Percentiles rank a stretch among this genome's conserved stretches.
These are phyloP conservation scores for Stichopus horrens DNA, from an alignment of 53 echinoderm and acorn worm genomes.

Conservation along the genomic window DNA sequence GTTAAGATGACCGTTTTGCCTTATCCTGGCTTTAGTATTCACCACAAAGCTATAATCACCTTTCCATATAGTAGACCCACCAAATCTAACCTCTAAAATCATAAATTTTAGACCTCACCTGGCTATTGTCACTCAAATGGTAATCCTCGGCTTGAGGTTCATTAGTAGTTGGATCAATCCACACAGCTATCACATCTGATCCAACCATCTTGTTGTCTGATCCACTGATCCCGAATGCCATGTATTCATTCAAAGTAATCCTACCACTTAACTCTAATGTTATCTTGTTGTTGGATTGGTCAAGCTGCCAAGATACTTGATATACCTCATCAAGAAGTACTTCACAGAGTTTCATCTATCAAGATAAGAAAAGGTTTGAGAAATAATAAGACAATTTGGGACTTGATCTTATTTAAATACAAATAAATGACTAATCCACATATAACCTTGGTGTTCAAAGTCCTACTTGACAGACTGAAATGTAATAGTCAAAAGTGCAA, in stretches of 20 bases:
- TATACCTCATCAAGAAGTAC: conserved; percentile 41
- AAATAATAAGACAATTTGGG: no score
- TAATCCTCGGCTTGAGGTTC: conserved; percentile 52
- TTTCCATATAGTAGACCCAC: no score
- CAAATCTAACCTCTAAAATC: no score
- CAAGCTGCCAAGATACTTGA: conserved; percentile 66
- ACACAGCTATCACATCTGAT: conserved; percentile 70
- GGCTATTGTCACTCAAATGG: conserved; percentile 36
- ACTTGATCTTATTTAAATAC: no score
- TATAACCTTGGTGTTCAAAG: no score
- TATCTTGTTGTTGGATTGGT: conserved; percentile 40
- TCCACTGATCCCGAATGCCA: conserved; percentile 87
- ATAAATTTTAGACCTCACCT: conserved; percentile 35
- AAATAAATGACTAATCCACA: no score
- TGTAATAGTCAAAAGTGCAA: no score
- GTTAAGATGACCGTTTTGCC: no score
- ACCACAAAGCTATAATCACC: no score
- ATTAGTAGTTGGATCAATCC: conserved; percentile 46
- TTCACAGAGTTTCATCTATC: background rate
- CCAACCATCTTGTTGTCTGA: conserved; percentile 69
- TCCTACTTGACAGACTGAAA: no score
- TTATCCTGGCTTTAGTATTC: no score
- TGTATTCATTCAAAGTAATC: conserved; percentile 53
- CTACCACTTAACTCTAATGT: conserved; percentile 53
- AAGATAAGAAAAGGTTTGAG: background rate